Evolutionary conservation across 2,888 invertebrate genomes (phyloP).

Genomic region (Coremacera marginata): DNA sequence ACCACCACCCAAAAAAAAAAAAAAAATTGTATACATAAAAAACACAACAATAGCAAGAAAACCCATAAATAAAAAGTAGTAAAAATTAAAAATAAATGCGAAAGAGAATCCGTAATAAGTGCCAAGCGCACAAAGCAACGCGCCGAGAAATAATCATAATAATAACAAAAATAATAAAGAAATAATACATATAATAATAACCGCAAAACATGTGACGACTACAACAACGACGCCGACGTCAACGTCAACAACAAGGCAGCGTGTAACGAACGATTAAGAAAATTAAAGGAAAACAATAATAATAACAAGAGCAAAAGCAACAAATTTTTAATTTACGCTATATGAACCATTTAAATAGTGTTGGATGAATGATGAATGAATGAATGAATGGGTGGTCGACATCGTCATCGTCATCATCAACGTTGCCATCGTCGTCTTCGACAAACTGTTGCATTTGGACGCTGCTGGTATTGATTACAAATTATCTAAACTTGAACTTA

Average conservation of each 20-base stretch:
- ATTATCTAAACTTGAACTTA: slow-evolving; percentile 4
- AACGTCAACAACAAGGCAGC: background rate
- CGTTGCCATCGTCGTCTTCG: background rate
- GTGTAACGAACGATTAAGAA: slow-evolving; percentile 22
- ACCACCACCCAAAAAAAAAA: slow-evolving; percentile 2
- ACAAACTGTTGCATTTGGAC: slow-evolving; percentile 15
- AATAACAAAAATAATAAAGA: slow-evolving; percentile 27
- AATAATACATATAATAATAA: slow-evolving; percentile 9
- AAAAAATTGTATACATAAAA: background rate
- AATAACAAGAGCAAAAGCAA: slow-evolving; percentile 2
- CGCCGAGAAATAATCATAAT: slow-evolving; percentile 19
- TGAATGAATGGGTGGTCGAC: background rate
- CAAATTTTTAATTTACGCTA: background rate
- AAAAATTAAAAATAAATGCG: slow-evolving; percentile 12
- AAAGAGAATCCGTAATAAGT: slow-evolving; percentile 20
- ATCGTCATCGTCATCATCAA: slow-evolving; percentile 20
- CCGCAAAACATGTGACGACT: slow-evolving; percentile 26
- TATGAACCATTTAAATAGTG: background rate
- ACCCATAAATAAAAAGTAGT: slow-evolving; percentile 24
- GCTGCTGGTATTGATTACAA: background rate
- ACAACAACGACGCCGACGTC: background rate
- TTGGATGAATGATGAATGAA: slow-evolving; percentile 6
- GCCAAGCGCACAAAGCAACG: slow-evolving; percentile 16
- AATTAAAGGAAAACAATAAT: slow-evolving; percentile 14
- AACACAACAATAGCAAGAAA: slow-evolving; percentile 17